Conservation (phyloP, 2,888 invertebrate genomes). For the Dasypolia templi region DNA sequence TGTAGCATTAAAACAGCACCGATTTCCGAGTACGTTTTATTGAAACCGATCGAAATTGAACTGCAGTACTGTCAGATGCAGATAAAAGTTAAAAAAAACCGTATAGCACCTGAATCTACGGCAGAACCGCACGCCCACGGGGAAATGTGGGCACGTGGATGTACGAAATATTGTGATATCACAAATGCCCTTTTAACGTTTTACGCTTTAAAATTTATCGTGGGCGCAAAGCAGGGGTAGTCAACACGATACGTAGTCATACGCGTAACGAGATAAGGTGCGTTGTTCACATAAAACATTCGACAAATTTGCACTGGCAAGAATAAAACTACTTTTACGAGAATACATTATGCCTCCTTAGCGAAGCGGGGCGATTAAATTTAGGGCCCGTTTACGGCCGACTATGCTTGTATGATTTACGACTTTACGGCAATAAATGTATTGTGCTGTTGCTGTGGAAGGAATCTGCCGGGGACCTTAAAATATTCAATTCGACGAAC, state of each 20-base stretch:
- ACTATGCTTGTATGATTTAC: constrained; percentile 75
- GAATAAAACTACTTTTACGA: constrained; percentile 76
- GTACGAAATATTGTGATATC: constrained; percentile 50
- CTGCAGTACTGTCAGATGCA: constrained; percentile 41
- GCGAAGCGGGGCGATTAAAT: constrained; percentile 75
- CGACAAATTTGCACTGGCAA: constrained; percentile 68
- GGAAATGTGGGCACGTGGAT: constrained; percentile 31
- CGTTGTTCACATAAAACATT: constrained; percentile 56
- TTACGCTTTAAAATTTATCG: constrained; percentile 47
- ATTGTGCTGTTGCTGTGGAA: constrained; percentile 66
- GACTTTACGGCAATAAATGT: constrained; percentile 71
- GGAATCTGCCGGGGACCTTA: constrained; percentile 61
- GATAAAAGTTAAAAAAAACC: constrained; percentile 33
- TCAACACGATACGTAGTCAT: constrained; percentile 37
- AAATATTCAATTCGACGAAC: constrained; percentile 46
- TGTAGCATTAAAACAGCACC: neutral
- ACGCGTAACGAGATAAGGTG: constrained; percentile 52
- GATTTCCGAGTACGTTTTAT: neutral
- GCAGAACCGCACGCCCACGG: constrained; percentile 28
- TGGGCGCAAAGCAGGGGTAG: constrained; percentile 41
- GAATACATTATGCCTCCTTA: constrained; percentile 69
- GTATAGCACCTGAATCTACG: constrained; percentile 40
- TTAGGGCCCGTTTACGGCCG: constrained; percentile 74
- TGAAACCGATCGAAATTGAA: constrained; percentile 36
- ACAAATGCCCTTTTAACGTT: constrained; percentile 37